Percentiles rank a stretch among this genome's conserved stretches.
These are phyloP conservation scores for Paramormyrops hopkinsi DNA, from an alignment of 2,797 vertebrate genomes.

Conservation along the genomic window DNA sequence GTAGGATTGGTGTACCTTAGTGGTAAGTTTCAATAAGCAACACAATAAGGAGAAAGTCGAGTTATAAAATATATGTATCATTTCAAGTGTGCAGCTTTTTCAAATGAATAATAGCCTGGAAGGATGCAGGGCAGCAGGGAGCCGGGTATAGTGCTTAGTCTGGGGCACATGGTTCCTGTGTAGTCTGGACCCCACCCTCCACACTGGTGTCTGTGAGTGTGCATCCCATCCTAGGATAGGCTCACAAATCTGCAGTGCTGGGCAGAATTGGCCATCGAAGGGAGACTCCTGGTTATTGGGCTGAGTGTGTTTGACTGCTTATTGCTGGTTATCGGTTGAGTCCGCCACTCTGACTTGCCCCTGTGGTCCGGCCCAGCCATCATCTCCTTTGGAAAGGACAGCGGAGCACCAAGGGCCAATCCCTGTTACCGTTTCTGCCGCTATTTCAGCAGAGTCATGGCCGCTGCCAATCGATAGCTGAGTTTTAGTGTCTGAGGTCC, in stretches of 20 bases:
- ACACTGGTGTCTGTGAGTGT: not conserved
- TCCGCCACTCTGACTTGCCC: not conserved
- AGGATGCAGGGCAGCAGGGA: not conserved
- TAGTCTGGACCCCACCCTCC: not conserved
- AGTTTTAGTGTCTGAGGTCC: slow-evolving; percentile 78
- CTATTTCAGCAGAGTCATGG: slow-evolving; percentile 72
- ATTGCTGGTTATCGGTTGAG: not conserved
- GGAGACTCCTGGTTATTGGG: not conserved
- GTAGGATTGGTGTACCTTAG: not conserved
- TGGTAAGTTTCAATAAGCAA: not conserved
- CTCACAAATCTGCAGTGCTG: not conserved
- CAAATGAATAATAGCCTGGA: not conserved
- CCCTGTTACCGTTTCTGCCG: slow-evolving; percentile 67
- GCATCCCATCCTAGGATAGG: not conserved
- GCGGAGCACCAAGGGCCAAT: slow-evolving; percentile 31
- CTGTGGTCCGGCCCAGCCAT: slow-evolving; percentile 24
- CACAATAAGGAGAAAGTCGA: not conserved
- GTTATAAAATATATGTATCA: not conserved
- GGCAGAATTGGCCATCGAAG: not conserved
- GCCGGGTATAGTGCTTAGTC: not conserved
- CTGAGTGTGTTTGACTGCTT: not conserved
- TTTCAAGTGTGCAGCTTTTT: not conserved
- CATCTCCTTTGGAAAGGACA: slow-evolving; percentile 31
- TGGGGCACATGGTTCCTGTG: not conserved
- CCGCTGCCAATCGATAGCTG: slow-evolving; percentile 71